Base-by-base conservation (phyloP, 92 coral and sea anemone species). In the Meandrina meandrites region DNA sequence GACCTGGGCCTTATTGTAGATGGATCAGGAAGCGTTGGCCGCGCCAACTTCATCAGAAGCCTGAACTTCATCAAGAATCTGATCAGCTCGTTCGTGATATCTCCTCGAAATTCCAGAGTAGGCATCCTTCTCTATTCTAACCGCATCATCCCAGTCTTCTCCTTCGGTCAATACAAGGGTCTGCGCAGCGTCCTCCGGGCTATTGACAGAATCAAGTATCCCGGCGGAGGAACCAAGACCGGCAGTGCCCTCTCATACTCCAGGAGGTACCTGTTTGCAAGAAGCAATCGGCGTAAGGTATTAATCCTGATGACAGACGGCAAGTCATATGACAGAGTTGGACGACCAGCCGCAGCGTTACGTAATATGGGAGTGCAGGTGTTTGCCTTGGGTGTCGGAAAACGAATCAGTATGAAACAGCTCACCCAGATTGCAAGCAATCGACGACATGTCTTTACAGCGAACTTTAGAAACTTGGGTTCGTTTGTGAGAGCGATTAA, bases 151-250 rank as follows among this genome's bases (percentile, higher is more conserved):
- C 94, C 92, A 24, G 56, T 88, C 1, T 95, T 95, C 58, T 82
- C 84, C 36, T 89, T 95, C 48, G 71, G 88, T 19, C 88, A 58
- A 34, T 79, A 91, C 89, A 78, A 36, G 22, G 51, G 86, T 67
- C 69, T 80, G 30, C 31, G 83, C 51, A 74, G 83, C 30, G 79
- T 93, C 70, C 72, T 80, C 67, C 77, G 93, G n/a, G 93, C 85
- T 1, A 93, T 93, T 27, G 93, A 81, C 70, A 66, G 75, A 53
- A 86, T 91, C 53, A 84, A 89, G 77, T 96, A 95, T 79, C 98
- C 97, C 15, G 80, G 92, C 16, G 93, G 97, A n/a, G 96, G 96
- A 78, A 96, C 99, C 24, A 90, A 88, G 70, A 96, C 98, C 24
- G 99, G 98, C 6, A 47, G 31, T 36, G 98, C 96, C 8, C 93